Percentiles rank a stretch among this genome's conserved stretches.
phyloP scores from a whole-genome alignment of 1,140 invertebrate genomes.

The Adelges cooleyi region DNA sequence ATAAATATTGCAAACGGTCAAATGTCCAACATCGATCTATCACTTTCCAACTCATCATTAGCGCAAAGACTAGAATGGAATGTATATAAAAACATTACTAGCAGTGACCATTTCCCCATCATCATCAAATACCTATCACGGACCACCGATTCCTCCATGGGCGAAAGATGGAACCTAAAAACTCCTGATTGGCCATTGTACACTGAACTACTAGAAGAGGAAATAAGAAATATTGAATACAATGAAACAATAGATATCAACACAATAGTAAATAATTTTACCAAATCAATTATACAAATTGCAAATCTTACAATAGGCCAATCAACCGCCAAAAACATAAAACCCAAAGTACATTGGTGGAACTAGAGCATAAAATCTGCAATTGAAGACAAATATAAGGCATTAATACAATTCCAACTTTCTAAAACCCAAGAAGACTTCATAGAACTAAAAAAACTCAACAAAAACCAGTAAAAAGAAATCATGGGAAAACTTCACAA shows the following conservation, averaged over 20 bases:
- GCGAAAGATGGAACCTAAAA: neutral
- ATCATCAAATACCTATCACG: neutral
- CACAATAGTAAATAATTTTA: neutral
- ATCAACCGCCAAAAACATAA: neutral
- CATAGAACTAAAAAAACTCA: neutral
- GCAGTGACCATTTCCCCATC: neutral
- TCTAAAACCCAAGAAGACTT: neutral
- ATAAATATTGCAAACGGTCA: neutral
- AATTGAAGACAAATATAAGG: neutral
- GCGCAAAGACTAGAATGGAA: neutral
- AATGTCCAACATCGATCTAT: neutral
- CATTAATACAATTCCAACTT: neutral
- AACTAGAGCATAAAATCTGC: neutral
- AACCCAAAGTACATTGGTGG: neutral
- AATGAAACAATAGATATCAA: neutral
- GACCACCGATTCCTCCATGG: neutral
- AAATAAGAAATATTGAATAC: neutral
- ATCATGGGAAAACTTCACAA: neutral
- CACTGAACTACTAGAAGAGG: neutral
- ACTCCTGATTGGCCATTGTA: neutral
- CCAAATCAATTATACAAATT: neutral
- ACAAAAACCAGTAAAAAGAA: neutral
- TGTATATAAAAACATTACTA: neutral
- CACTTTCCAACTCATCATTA: neutral
- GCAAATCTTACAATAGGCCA: neutral